These are phyloP conservation scores for Hydrochoerus hydrochaeris DNA, from an alignment of 2,113 vertebrate genomes.

Conservation along the genomic window DNA sequence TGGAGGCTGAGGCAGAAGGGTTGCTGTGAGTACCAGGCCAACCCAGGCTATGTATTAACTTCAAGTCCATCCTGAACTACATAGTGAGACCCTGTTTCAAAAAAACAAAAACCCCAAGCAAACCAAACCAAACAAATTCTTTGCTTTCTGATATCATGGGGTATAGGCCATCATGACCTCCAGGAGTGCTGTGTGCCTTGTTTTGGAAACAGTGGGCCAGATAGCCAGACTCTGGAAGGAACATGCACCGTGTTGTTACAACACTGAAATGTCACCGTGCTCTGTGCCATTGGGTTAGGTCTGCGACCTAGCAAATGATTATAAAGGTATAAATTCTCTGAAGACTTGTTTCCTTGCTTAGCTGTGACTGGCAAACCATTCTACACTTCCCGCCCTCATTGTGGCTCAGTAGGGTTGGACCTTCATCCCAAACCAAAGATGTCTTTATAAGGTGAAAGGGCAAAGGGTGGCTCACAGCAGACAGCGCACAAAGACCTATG, in stretches of 20 bases:
- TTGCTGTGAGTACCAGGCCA: neutral
- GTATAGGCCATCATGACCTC: neutral
- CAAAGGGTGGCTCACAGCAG: neutral
- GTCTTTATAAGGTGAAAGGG: neutral
- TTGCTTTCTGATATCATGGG: neutral
- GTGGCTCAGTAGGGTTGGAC: neutral
- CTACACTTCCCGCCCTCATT: neutral
- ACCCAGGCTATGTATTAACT: neutral
- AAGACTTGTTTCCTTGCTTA: neutral
- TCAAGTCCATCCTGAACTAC: neutral
- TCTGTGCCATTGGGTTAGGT: neutral
- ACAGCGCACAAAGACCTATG: neutral
- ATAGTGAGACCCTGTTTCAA: neutral
- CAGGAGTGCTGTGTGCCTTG: neutral
- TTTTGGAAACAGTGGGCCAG: neutral
- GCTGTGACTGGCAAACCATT: neutral
- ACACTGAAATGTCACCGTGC: neutral
- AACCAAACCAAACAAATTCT: neutral
- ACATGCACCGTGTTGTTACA: neutral
- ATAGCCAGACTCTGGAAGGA: neutral
- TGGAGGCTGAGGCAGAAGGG: neutral
- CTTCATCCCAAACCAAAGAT: neutral
- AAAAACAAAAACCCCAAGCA: neutral
- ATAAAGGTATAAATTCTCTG: neutral
- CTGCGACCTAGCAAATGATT: neutral